These are phyloP conservation scores for Chionis minor DNA, from an alignment of 2,113 vertebrate species.

Conservation along the genomic window DNA sequence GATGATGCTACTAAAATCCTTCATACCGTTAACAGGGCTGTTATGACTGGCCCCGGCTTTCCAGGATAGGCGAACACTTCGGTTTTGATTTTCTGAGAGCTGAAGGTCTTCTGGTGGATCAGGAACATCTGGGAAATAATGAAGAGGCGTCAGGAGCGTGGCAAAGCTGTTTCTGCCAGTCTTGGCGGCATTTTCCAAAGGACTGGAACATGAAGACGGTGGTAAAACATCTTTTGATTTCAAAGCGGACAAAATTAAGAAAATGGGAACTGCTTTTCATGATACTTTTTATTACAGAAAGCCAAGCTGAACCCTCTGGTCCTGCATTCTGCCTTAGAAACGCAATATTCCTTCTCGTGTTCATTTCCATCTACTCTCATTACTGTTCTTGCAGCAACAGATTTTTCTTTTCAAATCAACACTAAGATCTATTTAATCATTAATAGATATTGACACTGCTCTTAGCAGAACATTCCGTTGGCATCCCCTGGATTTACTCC, in stretches of 20 bases:
- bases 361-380: background rate
- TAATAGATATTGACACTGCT: background rate
- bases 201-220: background rate
- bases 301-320: background rate
- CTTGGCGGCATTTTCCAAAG: background rate
- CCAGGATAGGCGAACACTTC: slow-evolving; percentile 89
- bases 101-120: slow-evolving; percentile 83
- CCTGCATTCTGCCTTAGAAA: background rate
- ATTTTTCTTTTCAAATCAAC: background rate
- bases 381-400: background rate
- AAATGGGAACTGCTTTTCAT: background rate
- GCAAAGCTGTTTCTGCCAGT: background rate
- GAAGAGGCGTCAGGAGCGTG: background rate
- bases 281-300: background rate
- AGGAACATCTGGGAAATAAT: slow-evolving; percentile 81
- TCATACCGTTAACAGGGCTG: slow-evolving; percentile 86
- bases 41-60: slow-evolving; percentile 85
- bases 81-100: slow-evolving; percentile 83
- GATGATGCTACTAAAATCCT: background rate
- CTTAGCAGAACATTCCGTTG: background rate
- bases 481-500: background rate
- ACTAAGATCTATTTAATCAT: background rate
- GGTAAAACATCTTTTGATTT: background rate
- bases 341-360: background rate
- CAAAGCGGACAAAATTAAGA: background rate